Conservation (phyloP, 1,140 invertebrate species). For the Lepidurus couesii region DNA sequence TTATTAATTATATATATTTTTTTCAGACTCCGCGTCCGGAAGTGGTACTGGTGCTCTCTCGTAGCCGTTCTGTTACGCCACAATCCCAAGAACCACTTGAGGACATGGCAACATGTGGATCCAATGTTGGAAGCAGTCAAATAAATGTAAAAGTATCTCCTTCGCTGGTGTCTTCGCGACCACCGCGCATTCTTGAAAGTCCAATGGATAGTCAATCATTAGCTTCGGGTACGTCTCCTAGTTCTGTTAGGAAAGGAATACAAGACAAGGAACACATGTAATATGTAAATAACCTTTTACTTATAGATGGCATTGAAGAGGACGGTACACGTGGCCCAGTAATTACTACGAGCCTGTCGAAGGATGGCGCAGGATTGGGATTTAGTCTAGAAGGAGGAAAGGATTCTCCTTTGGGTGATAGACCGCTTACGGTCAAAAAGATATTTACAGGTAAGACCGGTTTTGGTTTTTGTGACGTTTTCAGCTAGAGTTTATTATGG, state of each 20-base stretch:
- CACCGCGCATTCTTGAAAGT: conserved; percentile 45
- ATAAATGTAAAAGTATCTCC: conserved; percentile 35
- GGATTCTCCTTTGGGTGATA: conserved; percentile 78
- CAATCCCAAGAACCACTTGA: conserved; percentile 37
- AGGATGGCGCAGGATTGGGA: conserved; percentile 81
- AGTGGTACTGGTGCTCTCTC: conserved; percentile 60
- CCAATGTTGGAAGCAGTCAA: neutral
- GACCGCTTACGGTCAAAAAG: conserved; percentile 80
- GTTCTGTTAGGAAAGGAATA: neutral
- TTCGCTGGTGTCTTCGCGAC: conserved; percentile 38
- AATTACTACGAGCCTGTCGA: conserved; percentile 60
- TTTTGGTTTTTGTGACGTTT: neutral
- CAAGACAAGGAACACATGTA: neutral
- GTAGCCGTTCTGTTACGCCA: conserved; percentile 44
- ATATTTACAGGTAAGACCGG: conserved; percentile 71
- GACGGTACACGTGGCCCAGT: conserved; percentile 38
- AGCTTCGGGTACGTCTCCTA: neutral
- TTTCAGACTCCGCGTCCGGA: conserved; percentile 58
- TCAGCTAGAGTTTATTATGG: too few relatives aligned
- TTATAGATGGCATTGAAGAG: conserved; percentile 30
- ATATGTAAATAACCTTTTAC: neutral
- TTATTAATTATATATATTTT: conserved; percentile 36
- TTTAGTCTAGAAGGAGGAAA: conserved; percentile 88
- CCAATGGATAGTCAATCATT: conserved; percentile 38
- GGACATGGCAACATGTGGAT: neutral